phyloP scores from a whole-genome alignment of 2,113 vertebrate species.

The Mus musculus region DNA sequence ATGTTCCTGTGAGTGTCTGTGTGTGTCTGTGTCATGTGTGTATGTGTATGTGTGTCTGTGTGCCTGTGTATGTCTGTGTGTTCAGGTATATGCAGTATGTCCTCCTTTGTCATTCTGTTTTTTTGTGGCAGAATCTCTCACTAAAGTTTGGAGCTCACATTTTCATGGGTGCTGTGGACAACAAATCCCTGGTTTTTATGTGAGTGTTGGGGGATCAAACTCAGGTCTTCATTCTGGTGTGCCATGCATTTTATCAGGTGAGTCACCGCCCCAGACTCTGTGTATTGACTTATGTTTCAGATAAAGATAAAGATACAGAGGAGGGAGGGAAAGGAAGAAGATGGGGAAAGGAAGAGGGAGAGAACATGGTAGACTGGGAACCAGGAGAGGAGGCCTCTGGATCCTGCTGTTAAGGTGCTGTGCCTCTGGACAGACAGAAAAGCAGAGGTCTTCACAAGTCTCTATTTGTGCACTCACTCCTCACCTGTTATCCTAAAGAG shows the following conservation, averaged over 20 bases:
- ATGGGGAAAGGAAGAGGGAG: neutral
- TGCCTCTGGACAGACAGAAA: neutral
- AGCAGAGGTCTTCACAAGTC: neutral
- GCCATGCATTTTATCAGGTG: neutral
- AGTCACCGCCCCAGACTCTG: neutral
- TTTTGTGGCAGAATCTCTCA: neutral
- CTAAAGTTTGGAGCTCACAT: neutral
- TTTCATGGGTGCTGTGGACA: neutral
- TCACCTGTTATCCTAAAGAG: neutral
- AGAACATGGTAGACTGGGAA: neutral
- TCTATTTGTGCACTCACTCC: neutral
- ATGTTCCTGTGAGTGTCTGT: too few species aligned
- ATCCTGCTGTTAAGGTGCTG: neutral
- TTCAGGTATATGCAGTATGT: neutral
- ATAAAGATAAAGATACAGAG: neutral
- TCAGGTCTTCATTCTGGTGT: neutral
- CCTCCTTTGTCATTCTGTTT: neutral
- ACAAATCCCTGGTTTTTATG: neutral
- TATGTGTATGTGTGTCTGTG: too few species aligned
- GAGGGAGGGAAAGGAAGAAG: neutral
- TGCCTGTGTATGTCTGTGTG: too few species aligned
- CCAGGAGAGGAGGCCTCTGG: neutral
- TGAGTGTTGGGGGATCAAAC: neutral
- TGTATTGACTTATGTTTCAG: neutral
- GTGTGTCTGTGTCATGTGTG: too few species aligned